Conservation (phyloP, 2,888 invertebrate species). For the Dicycla oo region DNA sequence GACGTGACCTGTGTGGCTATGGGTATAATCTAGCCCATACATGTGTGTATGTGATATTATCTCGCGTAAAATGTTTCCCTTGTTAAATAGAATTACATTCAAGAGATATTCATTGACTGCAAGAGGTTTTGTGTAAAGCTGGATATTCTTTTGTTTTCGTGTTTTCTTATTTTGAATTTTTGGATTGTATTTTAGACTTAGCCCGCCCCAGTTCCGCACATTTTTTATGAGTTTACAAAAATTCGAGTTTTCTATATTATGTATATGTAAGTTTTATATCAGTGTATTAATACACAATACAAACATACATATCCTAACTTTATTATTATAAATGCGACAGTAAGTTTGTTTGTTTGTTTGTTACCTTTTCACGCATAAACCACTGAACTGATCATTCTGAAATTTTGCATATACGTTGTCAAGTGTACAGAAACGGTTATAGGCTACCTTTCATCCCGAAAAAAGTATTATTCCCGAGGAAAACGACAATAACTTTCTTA, state of each 20-base stretch:
- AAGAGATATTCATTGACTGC: conserved; percentile 47
- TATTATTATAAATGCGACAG: too few species aligned
- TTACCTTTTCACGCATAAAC: too few species aligned
- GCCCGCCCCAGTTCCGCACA: not conserved
- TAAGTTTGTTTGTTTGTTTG: too few species aligned
- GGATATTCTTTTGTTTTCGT: not conserved
- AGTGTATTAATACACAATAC: too few species aligned
- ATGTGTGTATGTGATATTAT: conserved; percentile 44
- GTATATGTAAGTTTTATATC: too few species aligned
- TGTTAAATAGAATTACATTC: conserved; percentile 65
- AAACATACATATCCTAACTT: too few species aligned
- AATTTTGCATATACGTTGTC: too few species aligned
- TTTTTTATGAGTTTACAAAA: not conserved
- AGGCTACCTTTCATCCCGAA: too few species aligned
- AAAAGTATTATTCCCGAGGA: too few species aligned
- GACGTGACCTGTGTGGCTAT: conserved; percentile 74
- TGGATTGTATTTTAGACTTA: not conserved
- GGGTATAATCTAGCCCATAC: conserved; percentile 58
- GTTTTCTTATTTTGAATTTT: not conserved
- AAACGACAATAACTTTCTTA: too few species aligned
- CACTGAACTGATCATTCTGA: too few species aligned
- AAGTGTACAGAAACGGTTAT: too few species aligned
- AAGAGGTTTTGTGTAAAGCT: conserved; percentile 7
- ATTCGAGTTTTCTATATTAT: not conserved
- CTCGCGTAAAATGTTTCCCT: conserved; percentile 60